phyloP scores from a whole-genome alignment of 1,140 invertebrate species.

The Drosophila rhopaloa region DNA sequence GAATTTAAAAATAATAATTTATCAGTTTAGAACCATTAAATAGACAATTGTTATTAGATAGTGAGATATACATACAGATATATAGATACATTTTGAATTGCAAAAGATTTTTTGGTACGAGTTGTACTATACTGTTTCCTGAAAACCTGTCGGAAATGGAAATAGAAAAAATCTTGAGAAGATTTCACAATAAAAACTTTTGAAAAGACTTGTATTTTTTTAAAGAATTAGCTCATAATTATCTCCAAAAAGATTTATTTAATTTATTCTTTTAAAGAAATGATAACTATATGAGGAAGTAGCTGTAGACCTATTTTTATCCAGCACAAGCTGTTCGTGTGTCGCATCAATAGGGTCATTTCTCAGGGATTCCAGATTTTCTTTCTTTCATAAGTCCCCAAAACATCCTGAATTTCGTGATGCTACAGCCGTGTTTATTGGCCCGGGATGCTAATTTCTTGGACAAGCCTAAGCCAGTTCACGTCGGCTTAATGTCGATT shows the following conservation, averaged over 20 bases:
- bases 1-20: too few species aligned
- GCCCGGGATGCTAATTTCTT: conserved; percentile 69
- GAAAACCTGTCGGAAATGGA: too few species aligned
- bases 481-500: conserved; percentile 71
- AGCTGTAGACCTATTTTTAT: background rate
- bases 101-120: too few species aligned
- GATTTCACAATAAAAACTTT: too few species aligned
- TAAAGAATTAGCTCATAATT: background rate
- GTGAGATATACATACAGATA: too few species aligned
- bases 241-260: background rate
- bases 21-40: too few species aligned
- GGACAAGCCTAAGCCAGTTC: conserved; percentile 65
- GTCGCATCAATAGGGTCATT: background rate
- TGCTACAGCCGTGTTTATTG: conserved; percentile 27
- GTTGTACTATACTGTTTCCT: too few species aligned
- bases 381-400: background rate
- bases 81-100: too few species aligned
- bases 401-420: conserved; percentile 1
- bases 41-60: too few species aligned
- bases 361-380: background rate
- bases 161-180: too few species aligned
- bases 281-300: background rate
- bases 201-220: too few species aligned
- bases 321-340: conserved; percentile 18
- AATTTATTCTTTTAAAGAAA: background rate